These are phyloP conservation scores for Poeciliopsis gracilis DNA, from an alignment of 2,797 vertebrate genomes.

Conservation along the genomic window DNA sequence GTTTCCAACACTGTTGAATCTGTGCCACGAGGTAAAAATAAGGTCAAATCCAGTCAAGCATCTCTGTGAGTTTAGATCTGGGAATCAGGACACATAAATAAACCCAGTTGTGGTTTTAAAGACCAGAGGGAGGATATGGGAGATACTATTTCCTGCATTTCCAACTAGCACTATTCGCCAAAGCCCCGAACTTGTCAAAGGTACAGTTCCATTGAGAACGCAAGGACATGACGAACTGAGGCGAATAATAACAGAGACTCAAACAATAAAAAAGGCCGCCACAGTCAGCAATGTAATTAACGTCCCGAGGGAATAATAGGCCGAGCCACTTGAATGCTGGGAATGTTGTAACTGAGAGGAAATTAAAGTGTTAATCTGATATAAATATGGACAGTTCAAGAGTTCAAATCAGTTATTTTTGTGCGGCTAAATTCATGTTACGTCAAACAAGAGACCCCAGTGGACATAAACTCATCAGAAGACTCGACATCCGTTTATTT, in stretches of 20 bases:
- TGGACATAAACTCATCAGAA: conserved; percentile 20
- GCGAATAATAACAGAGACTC: conserved; percentile 56
- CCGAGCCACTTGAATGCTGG: conserved; percentile 41
- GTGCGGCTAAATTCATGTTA: conserved; percentile 13
- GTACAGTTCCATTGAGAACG: conserved; percentile 65
- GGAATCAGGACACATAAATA: conserved; percentile 50
- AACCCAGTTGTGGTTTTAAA: background rate
- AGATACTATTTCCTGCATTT: conserved; percentile 65
- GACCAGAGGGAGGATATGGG: background rate
- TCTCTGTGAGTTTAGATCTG: conserved; percentile 59
- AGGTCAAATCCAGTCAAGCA: conserved; percentile 25
- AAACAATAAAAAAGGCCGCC: conserved; percentile 40
- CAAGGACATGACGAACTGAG: conserved; percentile 58
- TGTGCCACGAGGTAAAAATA: background rate
- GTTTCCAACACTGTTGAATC: background rate
- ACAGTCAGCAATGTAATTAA: conserved; percentile 49
- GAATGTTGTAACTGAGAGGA: conserved; percentile 26
- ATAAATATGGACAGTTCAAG: conserved; percentile 9
- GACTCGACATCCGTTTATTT: conserved; percentile 15
- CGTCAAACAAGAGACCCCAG: conserved; percentile 5
- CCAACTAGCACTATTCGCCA: conserved; percentile 33
- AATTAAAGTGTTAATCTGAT: conserved; percentile 30
- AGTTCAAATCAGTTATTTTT: conserved; percentile 17
- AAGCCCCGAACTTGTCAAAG: conserved; percentile 40
- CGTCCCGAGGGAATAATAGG: conserved; percentile 50